Conservation (phyloP, 2,797 vertebrate genomes). For the Megalops cyprinoides region DNA sequence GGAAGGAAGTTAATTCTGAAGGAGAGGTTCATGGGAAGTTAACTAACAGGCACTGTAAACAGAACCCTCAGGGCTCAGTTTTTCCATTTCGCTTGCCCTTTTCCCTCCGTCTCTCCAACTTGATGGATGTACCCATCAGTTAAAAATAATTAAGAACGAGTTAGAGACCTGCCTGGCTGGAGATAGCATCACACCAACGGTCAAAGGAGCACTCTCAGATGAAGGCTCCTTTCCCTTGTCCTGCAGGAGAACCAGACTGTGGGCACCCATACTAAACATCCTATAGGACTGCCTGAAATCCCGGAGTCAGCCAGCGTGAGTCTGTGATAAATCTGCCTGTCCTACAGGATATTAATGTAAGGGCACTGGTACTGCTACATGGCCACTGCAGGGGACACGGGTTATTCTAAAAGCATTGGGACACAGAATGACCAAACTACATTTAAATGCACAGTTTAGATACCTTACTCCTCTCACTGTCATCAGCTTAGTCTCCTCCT, state of each 20-base stretch:
- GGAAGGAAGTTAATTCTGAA: neutral
- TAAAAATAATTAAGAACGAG: slow-evolving; percentile 31
- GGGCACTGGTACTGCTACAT: neutral
- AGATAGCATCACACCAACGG: neutral
- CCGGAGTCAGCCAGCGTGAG: neutral
- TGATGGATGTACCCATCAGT: slow-evolving; percentile 32
- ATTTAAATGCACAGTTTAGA: neutral
- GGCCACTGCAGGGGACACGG: neutral
- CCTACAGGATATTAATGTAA: slow-evolving; percentile 9
- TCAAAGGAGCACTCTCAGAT: neutral
- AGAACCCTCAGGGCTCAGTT: slow-evolving; percentile 5
- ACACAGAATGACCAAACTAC: neutral
- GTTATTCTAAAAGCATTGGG: neutral
- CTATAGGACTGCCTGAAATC: slow-evolving; percentile 1
- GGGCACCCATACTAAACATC: neutral
- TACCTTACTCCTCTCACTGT: too few species aligned
- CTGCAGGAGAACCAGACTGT: neutral
- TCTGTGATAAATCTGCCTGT: slow-evolving; percentile 16
- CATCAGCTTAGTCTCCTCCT: too few species aligned
- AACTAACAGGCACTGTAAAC: slow-evolving; percentile 22
- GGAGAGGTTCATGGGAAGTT: slow-evolving; percentile 16
- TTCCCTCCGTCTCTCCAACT: slow-evolving; percentile 11
- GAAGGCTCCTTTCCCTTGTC: neutral
- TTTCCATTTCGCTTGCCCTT: slow-evolving; percentile 11
- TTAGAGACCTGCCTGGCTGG: slow-evolving; percentile 13